Base-by-base conservation (phyloP, 2,888 invertebrate genomes). In the Patella pellucida region DNA sequence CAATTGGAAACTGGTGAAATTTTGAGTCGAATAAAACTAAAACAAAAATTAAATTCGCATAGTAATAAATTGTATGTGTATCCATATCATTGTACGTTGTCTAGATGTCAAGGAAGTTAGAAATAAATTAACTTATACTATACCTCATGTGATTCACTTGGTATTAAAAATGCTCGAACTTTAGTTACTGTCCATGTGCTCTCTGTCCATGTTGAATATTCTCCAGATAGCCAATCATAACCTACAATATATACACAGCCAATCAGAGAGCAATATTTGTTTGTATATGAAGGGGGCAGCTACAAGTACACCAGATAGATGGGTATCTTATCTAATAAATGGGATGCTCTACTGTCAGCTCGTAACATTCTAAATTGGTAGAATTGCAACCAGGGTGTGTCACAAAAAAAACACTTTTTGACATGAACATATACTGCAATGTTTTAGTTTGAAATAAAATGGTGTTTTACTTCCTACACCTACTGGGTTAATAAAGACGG, bases 201-300 rank as follows among this genome's bases (percentile, higher is more conserved):
- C 78, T 89, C 89, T 27, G 88, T 86, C 89, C 89, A 89, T 9
- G 87, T 86, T n/a, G 88, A 85, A 74, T 84, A 89, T 62, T 85
- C 73, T n/a, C 82, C 81, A 9, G 87, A 87, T 4, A 69, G 72
- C 85, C 85, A 87, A 76, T 88, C 83, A 77, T 88, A 88, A 72
- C 79, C 74, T 79, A 73, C n/a, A 62, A 54, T 12, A 62, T 0
- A 69, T 15, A 16, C 41, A 69, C 54, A 16, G 14, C n/a, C 50
- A 3, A 11, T n/a, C 23, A 50, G 23, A 19, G 12, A 54, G 19
- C 19, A 15, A 54, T 54, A 1, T 51, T 62, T 52, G 27, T 19
- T 9, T 2, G 56, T 5, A 54, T 14, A 3, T 1, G 1, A 7
- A 54, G 1, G 4, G 19, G 51, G 14, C 23, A 27, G 1, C 56